Base-by-base conservation (phyloP, 2,888 invertebrate species). In the Junonia oenone region DNA sequence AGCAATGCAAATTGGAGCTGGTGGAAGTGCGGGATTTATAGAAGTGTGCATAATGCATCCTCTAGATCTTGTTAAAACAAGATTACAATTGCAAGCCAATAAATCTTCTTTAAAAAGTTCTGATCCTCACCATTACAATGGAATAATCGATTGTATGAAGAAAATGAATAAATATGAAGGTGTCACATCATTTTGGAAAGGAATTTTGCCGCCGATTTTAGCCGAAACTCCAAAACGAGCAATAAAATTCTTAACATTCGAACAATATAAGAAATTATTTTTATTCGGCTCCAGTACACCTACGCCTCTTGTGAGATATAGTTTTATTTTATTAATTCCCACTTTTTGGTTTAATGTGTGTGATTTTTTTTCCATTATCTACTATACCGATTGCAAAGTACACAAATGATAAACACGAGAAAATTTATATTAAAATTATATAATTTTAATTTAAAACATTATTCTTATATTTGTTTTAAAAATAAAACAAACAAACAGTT, bases 1-100 rank as follows among this genome's bases (percentile, higher is more conserved):
- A 52, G 92, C 92, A 0, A 94, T 96, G 85, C 96, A 97, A 88
- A 93, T 96, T 68, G 94, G 94, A 46, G 95, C 98, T 60, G 98
- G 98, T 59, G 98, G 98, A 53, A 96, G 96, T 64, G 98, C 98
- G 69, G 97, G 96, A 78, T 97, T 98, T 82, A 93, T 98, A 47
- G 98, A 98, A 92, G 97, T 98, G 59, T 97, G 96, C 78, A 94
- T 98, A 50, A 98, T 98, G 98, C 98, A 98, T 85, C 98, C 98
- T 0, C 86, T 98, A 76, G 98, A 98, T 83, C 91, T 98, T 58
- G 94, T 98, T 2, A 98, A 98, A 88, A 98, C 98, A 1, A 92
- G 98, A 66, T 61, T 90, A 50, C 90, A 90, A 62, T 65, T 89
- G 31, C 90, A 90, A 62, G 68, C 83, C 2, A 81, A 74, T 2